Evolutionary conservation across 2,888 invertebrate genomes (phyloP).

Genomic region (Hirtodrosophila cameraria): DNA sequence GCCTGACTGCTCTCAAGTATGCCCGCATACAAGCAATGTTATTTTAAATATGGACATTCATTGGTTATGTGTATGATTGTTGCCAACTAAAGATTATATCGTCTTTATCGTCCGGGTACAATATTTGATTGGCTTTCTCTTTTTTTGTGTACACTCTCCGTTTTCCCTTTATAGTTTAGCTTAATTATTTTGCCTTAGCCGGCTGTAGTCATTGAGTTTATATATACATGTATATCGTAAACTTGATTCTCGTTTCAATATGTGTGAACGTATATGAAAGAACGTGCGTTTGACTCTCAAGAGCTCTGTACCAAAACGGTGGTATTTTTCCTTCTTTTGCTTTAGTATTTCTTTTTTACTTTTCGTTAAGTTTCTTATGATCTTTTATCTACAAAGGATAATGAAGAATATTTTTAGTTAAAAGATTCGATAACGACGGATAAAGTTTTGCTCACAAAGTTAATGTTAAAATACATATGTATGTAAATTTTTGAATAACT

Average conservation of each 20-base stretch:
- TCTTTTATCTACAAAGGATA: slow-evolving; percentile 9
- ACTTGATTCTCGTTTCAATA: slow-evolving; percentile 9
- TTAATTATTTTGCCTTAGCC: slow-evolving; percentile 2
- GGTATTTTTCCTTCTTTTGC: slow-evolving; percentile 3
- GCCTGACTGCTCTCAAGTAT: slow-evolving; percentile 2
- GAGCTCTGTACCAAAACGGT: slow-evolving; percentile 17
- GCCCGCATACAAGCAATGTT: slow-evolving; percentile 20
- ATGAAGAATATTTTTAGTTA: slow-evolving; percentile 6
- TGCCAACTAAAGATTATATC: slow-evolving; percentile 7
- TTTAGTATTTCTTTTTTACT: background rate
- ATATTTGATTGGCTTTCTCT: background rate
- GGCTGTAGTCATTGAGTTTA: slow-evolving; percentile 9
- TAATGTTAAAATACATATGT: slow-evolving; percentile 2
- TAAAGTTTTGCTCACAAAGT: slow-evolving; percentile 7
- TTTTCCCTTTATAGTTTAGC: background rate
- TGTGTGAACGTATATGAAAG: background rate
- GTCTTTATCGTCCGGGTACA: background rate
- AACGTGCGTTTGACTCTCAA: background rate
- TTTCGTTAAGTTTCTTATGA: slow-evolving; percentile 2
- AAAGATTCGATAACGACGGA: slow-evolving; percentile 2
- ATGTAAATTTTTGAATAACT: slow-evolving; percentile 1
- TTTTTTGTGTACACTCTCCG: slow-evolving; percentile 1
- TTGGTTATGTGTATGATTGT: slow-evolving; percentile 2
- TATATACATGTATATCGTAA: slow-evolving; percentile 1
- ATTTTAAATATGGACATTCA: slow-evolving; percentile 5